Evolutionary conservation across 64 coral and sea anemone species (phyloP), one percentile per base, ranked within the genome.

Genomic region (Catalaphyllia jardinei): DNA sequence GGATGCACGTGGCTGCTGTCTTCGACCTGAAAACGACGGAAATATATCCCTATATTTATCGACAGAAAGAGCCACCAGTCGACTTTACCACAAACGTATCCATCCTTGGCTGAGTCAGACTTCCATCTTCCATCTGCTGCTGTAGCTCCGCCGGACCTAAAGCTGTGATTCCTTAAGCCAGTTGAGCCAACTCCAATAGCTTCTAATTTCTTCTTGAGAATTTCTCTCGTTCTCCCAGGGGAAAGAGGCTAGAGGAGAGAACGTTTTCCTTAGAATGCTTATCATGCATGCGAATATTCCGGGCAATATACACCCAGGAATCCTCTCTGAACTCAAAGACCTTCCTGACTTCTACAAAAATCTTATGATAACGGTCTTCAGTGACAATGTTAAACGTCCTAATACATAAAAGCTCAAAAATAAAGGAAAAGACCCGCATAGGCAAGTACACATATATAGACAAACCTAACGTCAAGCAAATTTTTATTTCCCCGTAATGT

Each of bases 301-400:
- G 33, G 33, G 33, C 33, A 35, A 35, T 35, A 35, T 35, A 35
- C 33, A 35, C 1, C 33, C 33, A 35, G 33, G 33, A 11, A 15
- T 7, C 74, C 6, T 46, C 39, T 4, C 39, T 46, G 39, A 4
- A 4, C 39, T 46, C 6, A 46, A 4, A 2, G 35, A 38, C 35
- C 35, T 16, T 75, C 18, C 31, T 46, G 73, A 75, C 35, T 46
- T 75, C 12, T 7, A 42, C 35, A 75, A 76, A 76, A 49, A 42
- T 76, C 35, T 49, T 76, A 76, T 76, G 31, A 76, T 57, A 76
- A 76, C 49, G 17, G 18, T 76, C 16, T 16, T 76, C 73, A 75
- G 31, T 75, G 0, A 75, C 39, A 77, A 77, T 77, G 39, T 50
- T 77, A 77, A 18, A 77, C 19, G 35, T 76, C 33, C 38, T 4